These are phyloP conservation scores for Orius laevigatus DNA, from an alignment of 1,140 invertebrate species.

Conservation along the genomic window DNA sequence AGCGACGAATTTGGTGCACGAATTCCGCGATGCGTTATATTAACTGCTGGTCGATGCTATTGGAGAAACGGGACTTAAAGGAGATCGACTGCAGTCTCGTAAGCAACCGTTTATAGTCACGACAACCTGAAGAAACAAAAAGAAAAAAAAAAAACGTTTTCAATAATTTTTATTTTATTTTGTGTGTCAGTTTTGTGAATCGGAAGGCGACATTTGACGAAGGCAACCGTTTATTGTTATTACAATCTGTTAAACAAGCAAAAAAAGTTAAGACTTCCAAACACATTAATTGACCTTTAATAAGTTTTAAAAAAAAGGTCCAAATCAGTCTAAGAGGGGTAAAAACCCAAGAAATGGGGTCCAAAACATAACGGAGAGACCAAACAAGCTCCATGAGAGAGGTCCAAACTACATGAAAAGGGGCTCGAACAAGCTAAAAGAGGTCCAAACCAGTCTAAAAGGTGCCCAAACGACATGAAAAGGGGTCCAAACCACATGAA, in stretches of 20 bases:
- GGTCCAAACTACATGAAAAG: too few relatives aligned
- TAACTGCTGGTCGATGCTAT: constrained; percentile 81
- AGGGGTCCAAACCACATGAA: too few relatives aligned
- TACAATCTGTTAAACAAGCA: background rate
- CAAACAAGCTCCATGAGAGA: too few relatives aligned
- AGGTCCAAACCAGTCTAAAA: too few relatives aligned
- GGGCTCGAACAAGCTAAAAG: too few relatives aligned
- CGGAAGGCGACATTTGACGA: background rate
- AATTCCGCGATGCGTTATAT: constrained; percentile 17
- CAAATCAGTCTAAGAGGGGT: too few relatives aligned
- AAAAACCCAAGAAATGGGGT: too few relatives aligned
- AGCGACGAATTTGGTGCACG: constrained; percentile 12
- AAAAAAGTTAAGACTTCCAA: background rate
- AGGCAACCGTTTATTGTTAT: background rate
- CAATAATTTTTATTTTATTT: background rate
- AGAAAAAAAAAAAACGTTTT: background rate
- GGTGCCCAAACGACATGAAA: too few relatives aligned
- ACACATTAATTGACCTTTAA: background rate
- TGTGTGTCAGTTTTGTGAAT: background rate
- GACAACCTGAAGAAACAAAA: constrained; percentile 34
- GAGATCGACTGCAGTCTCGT: constrained; percentile 62
- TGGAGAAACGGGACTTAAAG: constrained; percentile 63
- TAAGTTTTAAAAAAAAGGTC: background rate
- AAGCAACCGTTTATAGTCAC: constrained; percentile 81
- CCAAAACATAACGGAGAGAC: too few relatives aligned